These are phyloP conservation scores for Erpetoichthys calabaricus DNA, from an alignment of 2,797 vertebrate species.

Conservation along the genomic window DNA sequence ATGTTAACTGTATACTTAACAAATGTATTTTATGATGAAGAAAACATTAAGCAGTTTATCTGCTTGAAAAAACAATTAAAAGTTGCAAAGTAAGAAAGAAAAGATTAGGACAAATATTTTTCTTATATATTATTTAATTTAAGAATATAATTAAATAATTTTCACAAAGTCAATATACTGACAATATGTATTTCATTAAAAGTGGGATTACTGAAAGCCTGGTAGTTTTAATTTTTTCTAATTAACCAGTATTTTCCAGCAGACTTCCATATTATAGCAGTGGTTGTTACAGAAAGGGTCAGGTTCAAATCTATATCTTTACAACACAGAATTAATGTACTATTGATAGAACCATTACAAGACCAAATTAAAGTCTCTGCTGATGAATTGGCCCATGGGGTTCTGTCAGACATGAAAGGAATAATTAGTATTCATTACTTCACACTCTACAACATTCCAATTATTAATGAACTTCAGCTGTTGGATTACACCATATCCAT, in stretches of 20 bases:
- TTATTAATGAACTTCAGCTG: constrained; percentile 99
- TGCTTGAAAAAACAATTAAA: too few species aligned
- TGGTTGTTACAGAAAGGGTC: constrained; percentile 63
- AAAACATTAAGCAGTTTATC: too few species aligned
- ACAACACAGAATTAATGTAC: constrained; percentile 98
- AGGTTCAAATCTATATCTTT: constrained; percentile 97
- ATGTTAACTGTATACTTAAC: too few species aligned
- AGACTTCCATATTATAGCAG: constrained; percentile 74
- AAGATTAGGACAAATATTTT: neutral
- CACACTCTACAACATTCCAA: constrained; percentile 97
- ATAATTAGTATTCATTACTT: constrained; percentile 99
- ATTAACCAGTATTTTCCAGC: constrained; percentile 78
- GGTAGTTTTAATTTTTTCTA: constrained; percentile 91
- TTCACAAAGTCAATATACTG: constrained; percentile 51
- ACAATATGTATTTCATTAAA: constrained; percentile 86
- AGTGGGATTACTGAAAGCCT: constrained; percentile 78
- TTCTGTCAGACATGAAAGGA: constrained; percentile 95
- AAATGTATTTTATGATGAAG: too few species aligned
- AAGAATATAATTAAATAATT: constrained; percentile 29
- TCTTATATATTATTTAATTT: neutral
- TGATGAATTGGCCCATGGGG: constrained; percentile 95
- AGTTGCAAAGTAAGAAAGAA: too few species aligned
- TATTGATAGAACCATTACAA: constrained; percentile 99
- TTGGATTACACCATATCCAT: constrained; percentile 82
- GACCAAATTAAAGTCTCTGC: constrained; percentile 98